phyloP scores from a whole-genome alignment of 2,797 vertebrate species.

The Sebastes flavidus region DNA sequence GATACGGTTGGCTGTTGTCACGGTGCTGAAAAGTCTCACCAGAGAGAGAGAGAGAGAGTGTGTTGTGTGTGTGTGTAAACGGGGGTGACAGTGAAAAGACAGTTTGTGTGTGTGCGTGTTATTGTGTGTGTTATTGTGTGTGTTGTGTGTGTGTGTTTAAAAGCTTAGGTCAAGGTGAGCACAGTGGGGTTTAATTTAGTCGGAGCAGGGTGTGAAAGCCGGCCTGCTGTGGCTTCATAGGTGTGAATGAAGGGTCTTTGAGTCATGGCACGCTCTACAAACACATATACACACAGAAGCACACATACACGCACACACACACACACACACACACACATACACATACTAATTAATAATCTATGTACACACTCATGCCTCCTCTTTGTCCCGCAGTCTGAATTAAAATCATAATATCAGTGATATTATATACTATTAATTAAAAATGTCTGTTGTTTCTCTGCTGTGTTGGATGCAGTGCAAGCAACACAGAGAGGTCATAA shows the following conservation, averaged over 20 bases:
- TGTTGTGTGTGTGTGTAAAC: conserved; percentile 10
- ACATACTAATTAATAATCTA: not conserved
- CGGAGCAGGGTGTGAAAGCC: conserved; percentile 45
- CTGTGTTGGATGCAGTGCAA: too few species aligned
- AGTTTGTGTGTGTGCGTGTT: not conserved
- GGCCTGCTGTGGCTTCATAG: conserved; percentile 23
- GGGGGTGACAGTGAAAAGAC: not conserved
- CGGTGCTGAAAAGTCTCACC: conserved; percentile 47
- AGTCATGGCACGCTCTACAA: conserved; percentile 17
- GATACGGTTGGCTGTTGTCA: conserved; percentile 68
- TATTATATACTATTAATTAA: not conserved
- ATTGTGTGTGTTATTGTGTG: not conserved
- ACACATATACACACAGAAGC: not conserved
- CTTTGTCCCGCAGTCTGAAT: not conserved
- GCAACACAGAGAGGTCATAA: not conserved
- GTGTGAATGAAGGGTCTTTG: conserved; percentile 51
- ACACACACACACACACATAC: conserved; percentile 3
- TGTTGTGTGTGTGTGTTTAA: not conserved
- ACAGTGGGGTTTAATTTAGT: conserved; percentile 52
- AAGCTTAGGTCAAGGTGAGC: conserved; percentile 46
- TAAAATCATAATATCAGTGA: not conserved
- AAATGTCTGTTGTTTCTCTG: not conserved
- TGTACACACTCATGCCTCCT: not conserved
- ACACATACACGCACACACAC: not conserved
- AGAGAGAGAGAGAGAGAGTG: not conserved